Evolutionary conservation across 2,113 vertebrate genomes (phyloP), one percentile per base, ranked within the genome.

Genomic region (Circaetus gallicus): DNA sequence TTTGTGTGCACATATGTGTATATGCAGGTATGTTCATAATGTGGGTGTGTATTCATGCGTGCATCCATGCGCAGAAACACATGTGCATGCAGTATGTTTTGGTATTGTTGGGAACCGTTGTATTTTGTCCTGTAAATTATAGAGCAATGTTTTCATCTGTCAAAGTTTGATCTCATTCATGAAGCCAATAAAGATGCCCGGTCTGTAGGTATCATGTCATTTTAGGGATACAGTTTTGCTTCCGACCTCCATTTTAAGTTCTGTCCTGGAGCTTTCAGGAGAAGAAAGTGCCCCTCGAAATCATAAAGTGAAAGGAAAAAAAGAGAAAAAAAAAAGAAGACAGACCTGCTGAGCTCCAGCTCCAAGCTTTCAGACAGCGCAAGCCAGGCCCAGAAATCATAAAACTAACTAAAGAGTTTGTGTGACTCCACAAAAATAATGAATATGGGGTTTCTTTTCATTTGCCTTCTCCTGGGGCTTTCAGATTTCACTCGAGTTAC

Each of bases 71-170:
- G 9, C 42, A 5, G 7, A 6, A 31, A n/a, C 72, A 9, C 29
- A 4, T 0, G 4, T 42, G 50, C 25, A 1, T 1, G 0, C 12
- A 1, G 40, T 1, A 2, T 4, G 26, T 49, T 5, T 32, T 8
- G 55, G 32, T 31, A 2, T 1, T 13, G 43, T 5, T 50, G 65
- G 77, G n/a, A 74, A 7, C 18, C 4, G 0, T 28, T 1, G 1
- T 22, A 2, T 36, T 76, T 67, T 49, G 17, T 32, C 67, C 42
- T 38, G 49, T 16, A 34, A 77, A 31, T 28, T 11, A 1, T 0
- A 32, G 26, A 22, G 56, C 17, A 1, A 1, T 19, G 1, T 85
- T 92, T 85, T 50, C n/a, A 8, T 19, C 43, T 5, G 24, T 34
- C 31, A 3, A 18, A 13, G 42, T 2, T 52, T 13, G n/a, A 26